Evolutionary conservation across 1,140 invertebrate genomes (phyloP).

Genomic region (Gonioctena quinquepunctata): DNA sequence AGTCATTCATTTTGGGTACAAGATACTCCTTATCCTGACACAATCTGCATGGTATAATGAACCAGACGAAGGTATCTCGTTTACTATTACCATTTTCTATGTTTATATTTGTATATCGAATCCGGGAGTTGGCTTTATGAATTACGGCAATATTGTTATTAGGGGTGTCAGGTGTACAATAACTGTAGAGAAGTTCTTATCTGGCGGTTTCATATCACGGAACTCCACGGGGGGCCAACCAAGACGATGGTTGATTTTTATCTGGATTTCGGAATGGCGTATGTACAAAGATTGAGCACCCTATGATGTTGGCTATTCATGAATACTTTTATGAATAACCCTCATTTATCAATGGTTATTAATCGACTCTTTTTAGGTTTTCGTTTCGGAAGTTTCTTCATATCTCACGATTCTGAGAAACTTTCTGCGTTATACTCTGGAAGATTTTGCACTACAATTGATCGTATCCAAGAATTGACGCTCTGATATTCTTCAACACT

Average conservation of each 20-base stretch:
- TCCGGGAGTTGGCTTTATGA: not conserved
- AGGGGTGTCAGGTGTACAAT: conserved; percentile 17
- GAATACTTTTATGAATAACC: not conserved
- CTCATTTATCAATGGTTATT: not conserved
- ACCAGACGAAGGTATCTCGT: not conserved
- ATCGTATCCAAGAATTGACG: no score
- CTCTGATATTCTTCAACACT: no score
- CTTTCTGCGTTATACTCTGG: no score
- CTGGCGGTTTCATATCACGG: conserved; percentile 14
- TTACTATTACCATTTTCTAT: not conserved
- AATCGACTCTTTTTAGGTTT: no score
- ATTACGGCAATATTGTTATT: conserved; percentile 6
- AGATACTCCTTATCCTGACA: not conserved
- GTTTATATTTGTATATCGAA: not conserved
- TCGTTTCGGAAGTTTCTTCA: no score
- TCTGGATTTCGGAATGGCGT: conserved; percentile 16
- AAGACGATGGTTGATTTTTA: conserved; percentile 16
- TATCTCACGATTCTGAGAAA: no score
- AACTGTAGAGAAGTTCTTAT: conserved; percentile 22
- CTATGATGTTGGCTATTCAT: not conserved
- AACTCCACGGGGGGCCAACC: conserved; percentile 12
- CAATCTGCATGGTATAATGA: not conserved
- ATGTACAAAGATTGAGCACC: conserved; percentile 9
- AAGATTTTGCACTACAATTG: no score
- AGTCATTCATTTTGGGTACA: not conserved